Evolutionary conservation across 2,113 vertebrate species (phyloP).

Genomic region (Eudyptes chrysolophus): DNA sequence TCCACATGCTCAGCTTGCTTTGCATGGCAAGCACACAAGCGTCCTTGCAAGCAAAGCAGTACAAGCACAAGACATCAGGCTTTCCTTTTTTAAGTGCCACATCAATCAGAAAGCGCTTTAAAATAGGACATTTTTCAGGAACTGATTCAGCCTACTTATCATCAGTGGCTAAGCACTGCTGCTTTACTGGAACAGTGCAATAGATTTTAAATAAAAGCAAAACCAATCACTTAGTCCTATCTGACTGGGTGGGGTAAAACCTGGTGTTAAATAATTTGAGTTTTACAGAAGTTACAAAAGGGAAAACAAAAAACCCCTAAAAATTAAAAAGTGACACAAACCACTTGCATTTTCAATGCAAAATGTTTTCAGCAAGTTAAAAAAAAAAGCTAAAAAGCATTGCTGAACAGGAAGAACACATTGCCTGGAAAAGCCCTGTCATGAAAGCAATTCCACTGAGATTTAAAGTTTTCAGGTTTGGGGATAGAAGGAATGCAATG

Average conservation of each 20-base stretch:
- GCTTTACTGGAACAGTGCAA: conserved; percentile 41
- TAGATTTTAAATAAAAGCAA: conserved; percentile 6
- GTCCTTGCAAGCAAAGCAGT: conserved; percentile 4
- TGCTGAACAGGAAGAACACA: not conserved
- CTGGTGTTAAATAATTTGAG: not conserved
- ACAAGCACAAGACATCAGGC: conserved; percentile 10
- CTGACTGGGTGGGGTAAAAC: not conserved
- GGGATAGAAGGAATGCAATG: not conserved
- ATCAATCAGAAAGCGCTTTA: conserved; percentile 62
- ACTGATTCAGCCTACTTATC: conserved; percentile 51
- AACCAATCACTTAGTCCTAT: not conserved
- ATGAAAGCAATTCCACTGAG: not conserved
- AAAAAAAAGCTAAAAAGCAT: not conserved
- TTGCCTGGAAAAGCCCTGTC: not conserved
- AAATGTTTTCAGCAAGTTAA: not conserved
- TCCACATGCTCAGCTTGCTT: not conserved
- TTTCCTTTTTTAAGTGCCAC: conserved; percentile 35
- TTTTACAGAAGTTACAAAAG: not conserved
- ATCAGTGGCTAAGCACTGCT: conserved; percentile 9
- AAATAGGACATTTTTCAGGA: conserved; percentile 51
- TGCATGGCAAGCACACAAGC: not conserved
- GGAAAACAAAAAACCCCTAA: not conserved
- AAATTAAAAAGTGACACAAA: not conserved
- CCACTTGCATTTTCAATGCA: not conserved
- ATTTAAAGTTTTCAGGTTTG: not conserved